Evolutionary conservation across 37 sponge, comb jelly and placozoan species (phyloP), one percentile per base, ranked within the genome.

Genomic region (Cliona cf. orientalis): DNA sequence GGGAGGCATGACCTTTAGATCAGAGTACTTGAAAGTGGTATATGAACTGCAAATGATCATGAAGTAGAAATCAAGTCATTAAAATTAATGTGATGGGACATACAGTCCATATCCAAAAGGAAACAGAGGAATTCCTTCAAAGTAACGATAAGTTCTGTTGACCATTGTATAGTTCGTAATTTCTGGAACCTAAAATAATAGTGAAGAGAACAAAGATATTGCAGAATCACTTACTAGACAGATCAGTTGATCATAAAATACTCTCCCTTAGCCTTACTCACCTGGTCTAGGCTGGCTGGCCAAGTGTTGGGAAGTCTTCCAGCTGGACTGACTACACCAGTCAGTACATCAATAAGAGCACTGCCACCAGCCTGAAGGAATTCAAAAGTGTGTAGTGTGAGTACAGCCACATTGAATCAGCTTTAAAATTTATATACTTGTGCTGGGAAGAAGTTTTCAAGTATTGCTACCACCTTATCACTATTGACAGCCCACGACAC

Each of bases 101-200:
- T 34, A 87, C 83, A 88, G 88, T 11, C 88, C 88, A 81, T 88
- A 88, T 56, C 89, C 84, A 78, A 89, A 82, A 21, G 84, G 84
- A 44, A 68, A 89, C 25, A 89, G 73, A 31, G 84, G 78, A 3
- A 43, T 58, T 23, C 66, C 57, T 49, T 55, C 34, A 71, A 78
- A 83, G 66, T 89, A 89, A 32, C 89, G 76, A 44, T 89, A 89
- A 0, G 89, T 89, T 33, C 91, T 74, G 42, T 59, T 41, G 23
- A 63, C 49, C 89, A 89, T 89, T 2, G 89, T 83, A 71, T 89
- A 83, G 78, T 88, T 69, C 26, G 77, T 81, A 29, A 88, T 88
- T 19, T 49, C 53, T 49, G 53, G 53, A 49, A 49, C 14, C 53
- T 49, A 49, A 9, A 49, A 9, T 19, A 14, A 19, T 19, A 49